Conservation (phyloP, 2,888 invertebrate genomes). For the Erannis defoliaria region DNA sequence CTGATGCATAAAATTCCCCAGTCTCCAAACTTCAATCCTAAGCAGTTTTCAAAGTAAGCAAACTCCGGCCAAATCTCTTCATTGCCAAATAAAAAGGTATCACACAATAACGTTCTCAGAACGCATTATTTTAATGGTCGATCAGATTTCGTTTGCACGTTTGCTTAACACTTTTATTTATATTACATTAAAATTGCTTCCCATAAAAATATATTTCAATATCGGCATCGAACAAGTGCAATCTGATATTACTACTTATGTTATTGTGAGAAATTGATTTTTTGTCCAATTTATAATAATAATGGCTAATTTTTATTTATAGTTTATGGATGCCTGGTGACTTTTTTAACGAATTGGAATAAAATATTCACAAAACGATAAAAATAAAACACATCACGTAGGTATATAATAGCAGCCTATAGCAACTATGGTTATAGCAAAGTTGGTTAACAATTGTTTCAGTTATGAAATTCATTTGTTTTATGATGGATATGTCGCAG, state of each 20-base stretch:
- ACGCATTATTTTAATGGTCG: conserved; percentile 57
- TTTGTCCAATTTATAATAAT: background rate
- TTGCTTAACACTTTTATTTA: conserved; percentile 59
- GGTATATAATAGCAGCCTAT: too few relatives aligned
- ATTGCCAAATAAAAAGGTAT: conserved; percentile 21
- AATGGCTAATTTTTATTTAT: background rate
- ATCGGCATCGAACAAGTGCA: conserved; percentile 43
- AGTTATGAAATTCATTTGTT: too few relatives aligned
- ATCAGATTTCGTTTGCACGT: conserved; percentile 63
- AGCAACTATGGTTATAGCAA: too few relatives aligned
- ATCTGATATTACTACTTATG: conserved; percentile 30
- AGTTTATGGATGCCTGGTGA: background rate
- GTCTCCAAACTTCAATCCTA: background rate
- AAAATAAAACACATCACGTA: too few relatives aligned
- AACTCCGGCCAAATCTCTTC: conserved; percentile 8
- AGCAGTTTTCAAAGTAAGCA: background rate
- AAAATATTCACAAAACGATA: too few relatives aligned
- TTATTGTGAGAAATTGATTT: conserved; percentile 9
- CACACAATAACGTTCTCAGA: conserved; percentile 40
- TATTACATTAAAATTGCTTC: conserved; percentile 62
- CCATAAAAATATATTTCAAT: conserved; percentile 59
- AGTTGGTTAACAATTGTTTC: too few relatives aligned
- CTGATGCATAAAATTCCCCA: too few relatives aligned
- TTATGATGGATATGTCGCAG: too few relatives aligned
- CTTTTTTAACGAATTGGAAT: too few relatives aligned